Conservation (phyloP, 2,888 invertebrate species). For the Rhingia campestris region DNA sequence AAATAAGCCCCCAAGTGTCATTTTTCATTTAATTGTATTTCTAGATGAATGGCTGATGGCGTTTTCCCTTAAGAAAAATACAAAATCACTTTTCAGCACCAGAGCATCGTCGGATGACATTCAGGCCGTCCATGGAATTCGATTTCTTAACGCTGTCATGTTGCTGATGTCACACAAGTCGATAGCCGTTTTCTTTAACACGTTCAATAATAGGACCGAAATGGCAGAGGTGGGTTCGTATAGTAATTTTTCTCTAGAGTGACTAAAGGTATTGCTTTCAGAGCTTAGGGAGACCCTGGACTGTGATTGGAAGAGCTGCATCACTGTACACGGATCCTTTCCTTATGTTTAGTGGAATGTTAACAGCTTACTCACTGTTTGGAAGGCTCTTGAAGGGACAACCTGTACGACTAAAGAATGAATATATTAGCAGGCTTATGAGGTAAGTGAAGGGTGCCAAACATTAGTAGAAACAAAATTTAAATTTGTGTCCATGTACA, state of each 20-base stretch:
- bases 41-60: constrained; percentile 84
- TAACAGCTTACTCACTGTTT: constrained; percentile 86
- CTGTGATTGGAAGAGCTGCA: constrained; percentile 87
- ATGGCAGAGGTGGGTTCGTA: constrained; percentile 85
- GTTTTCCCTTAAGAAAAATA: constrained; percentile 86
- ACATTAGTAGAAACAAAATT: not conserved
- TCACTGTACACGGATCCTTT: constrained; percentile 89
- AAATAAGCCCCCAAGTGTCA: not conserved
- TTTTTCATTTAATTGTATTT: constrained; percentile 64
- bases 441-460: constrained; percentile 80
- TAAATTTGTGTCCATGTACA: constrained; percentile 72
- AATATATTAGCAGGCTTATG: constrained; percentile 86
- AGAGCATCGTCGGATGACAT: constrained; percentile 85
- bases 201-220: constrained; percentile 86
- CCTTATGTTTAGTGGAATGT: constrained; percentile 87
- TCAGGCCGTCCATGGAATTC: constrained; percentile 86
- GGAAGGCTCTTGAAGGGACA: constrained; percentile 85
- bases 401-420: constrained; percentile 84
- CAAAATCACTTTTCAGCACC: constrained; percentile 84
- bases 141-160: constrained; percentile 87
- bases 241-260: not conserved
- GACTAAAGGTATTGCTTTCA: constrained; percentile 75
- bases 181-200: constrained; percentile 88
- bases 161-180: constrained; percentile 87
- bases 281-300: constrained; percentile 86